Percentiles rank a stretch among this genome's conserved stretches.
These are phyloP conservation scores for Nannoperca obscura DNA, from an alignment of 2,797 vertebrate genomes.

Conservation along the genomic window DNA sequence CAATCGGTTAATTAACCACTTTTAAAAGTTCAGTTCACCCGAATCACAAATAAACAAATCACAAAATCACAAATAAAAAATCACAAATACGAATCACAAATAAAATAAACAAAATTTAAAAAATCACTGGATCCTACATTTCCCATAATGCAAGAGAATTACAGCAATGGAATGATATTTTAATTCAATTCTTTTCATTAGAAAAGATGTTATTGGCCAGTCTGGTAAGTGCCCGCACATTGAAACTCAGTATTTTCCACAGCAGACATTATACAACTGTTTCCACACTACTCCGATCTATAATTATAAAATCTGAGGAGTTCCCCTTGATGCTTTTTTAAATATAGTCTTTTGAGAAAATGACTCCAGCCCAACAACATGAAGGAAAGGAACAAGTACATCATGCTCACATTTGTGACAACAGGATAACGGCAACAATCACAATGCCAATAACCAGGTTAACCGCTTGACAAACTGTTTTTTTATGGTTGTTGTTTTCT, in stretches of 20 bases:
- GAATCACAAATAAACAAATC: not conserved
- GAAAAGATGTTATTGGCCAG: no score
- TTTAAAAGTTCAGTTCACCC: not conserved
- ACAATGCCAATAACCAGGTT: not conserved
- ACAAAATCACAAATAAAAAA: no score
- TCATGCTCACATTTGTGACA: not conserved
- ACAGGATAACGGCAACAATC: not conserved
- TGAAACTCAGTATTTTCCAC: not conserved
- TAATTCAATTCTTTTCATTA: not conserved
- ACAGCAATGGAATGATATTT: no score
- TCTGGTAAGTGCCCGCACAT: not conserved
- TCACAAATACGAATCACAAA: no score
- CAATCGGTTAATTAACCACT: no score
- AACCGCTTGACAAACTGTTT: not conserved
- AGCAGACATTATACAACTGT: not conserved
- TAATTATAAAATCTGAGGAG: not conserved
- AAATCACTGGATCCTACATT: not conserved
- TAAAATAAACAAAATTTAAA: no score
- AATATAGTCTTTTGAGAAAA: no score
- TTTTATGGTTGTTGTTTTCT: not conserved
- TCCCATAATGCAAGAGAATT: slow-evolving; percentile 2
- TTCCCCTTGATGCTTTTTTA: not conserved
- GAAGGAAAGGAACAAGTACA: not conserved
- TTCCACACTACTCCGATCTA: not conserved
- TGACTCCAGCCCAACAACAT: not conserved